Conservation (phyloP, 2,888 invertebrate species). For the Dolomedes plantarius region DNA sequence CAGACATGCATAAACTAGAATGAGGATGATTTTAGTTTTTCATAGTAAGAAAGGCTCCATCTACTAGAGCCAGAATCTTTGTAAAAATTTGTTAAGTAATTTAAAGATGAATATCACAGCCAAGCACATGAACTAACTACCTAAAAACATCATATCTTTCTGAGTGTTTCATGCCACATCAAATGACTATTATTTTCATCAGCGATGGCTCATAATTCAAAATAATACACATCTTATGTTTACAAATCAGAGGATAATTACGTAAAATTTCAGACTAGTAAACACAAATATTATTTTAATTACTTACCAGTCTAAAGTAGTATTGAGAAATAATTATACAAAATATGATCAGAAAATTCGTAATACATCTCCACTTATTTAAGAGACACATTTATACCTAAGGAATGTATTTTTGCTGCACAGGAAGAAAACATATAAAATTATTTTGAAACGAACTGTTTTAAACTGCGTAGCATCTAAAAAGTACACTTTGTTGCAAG, state of each 20-base stretch:
- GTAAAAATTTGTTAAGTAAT: background rate
- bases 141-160: conserved; percentile 37
- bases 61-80: background rate
- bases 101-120: conserved; percentile 52
- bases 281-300: background rate
- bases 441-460: too few relatives aligned
- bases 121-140: conserved; percentile 68
- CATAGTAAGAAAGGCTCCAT: background rate
- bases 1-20: conserved; percentile 63
- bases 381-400: too few relatives aligned
- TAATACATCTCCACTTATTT: too few relatives aligned
- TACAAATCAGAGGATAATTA: too few relatives aligned
- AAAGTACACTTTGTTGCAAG: too few relatives aligned
- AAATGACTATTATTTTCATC: conserved; percentile 18
- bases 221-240: too few relatives aligned
- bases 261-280: background rate
- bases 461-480: too few relatives aligned
- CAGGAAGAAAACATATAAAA: too few relatives aligned
- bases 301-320: too few relatives aligned
- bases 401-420: too few relatives aligned
- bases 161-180: conserved; percentile 64
- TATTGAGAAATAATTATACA: too few relatives aligned
- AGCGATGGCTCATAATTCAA: conserved; percentile 57
- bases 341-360: too few relatives aligned
- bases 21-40: conserved; percentile 23